Base-by-base conservation (phyloP, 2,888 invertebrate species). In the Margaritifera margaritifera region DNA sequence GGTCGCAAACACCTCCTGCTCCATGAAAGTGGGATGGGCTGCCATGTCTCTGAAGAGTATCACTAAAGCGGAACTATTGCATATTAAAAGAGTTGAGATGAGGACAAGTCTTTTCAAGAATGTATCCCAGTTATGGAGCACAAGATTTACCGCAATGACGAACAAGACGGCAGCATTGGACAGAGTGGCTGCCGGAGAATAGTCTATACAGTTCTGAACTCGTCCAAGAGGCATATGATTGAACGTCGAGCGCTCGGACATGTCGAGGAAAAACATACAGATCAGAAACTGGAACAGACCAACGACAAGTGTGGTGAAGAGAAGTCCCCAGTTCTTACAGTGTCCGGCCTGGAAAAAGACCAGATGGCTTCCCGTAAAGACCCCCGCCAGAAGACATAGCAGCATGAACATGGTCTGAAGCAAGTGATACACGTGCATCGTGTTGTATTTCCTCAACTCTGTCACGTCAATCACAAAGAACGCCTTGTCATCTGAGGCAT, bases 201-300 rank as follows among this genome's bases (percentile, higher is more conserved):
- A 72, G 54, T 75, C 75, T 2, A 64, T 54, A 50, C 75, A 75
- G 1, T 57, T 51, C 22, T 66, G 72, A 20, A 53, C n/a, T 1
- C 70, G 66, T 27, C 68, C 71, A 19, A 62, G 66, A 15, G 67
- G 62, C n/a, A 72, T 56, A n/a, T 64, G 58, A 20, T 20, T 51
- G 11, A 22, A 4, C 1, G 67, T 64, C 15, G 74, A 65, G 2
- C 67, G 55, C 42, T 75, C 75, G 2, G 75, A 71, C 27, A 72
- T 53, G 20, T 64, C 54, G 0, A 72, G 63, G 25, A 75, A 24
- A n/a, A 55, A 68, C 52, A 68, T 57, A 31, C 68, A 66, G 5
- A 61, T 59, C 15, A 75, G n/a, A 60, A 75, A 62, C 52, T 75
- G 72, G 27, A 65, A 57, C 51, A 75, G 66, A 6, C 75, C 75